Percentiles rank a stretch among this genome's conserved stretches.
Evolutionary conservation across 2,113 vertebrate genomes (phyloP).

Genomic region (Aix galericulata): DNA sequence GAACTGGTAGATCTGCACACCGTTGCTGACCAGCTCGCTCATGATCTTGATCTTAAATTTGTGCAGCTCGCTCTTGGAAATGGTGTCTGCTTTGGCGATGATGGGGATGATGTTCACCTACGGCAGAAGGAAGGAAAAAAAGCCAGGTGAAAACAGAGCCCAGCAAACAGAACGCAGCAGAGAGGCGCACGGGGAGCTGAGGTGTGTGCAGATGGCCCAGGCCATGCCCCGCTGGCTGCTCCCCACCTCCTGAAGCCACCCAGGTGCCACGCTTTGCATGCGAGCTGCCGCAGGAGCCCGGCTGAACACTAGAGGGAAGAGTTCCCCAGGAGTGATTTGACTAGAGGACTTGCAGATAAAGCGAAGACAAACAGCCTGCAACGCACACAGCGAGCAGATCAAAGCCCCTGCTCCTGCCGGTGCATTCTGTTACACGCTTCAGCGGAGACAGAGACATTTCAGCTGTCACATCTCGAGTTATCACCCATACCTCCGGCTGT

Average conservation of each 20-base stretch:
- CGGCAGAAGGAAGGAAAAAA: background rate
- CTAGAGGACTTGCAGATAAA: background rate
- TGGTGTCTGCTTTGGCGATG: constrained; percentile 97
- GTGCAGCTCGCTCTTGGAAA: constrained; percentile 97
- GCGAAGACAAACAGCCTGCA: background rate
- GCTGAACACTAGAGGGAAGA: constrained; percentile 59
- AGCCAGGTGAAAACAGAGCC: background rate
- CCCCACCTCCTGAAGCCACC: background rate
- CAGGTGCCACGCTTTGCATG: accelerated
- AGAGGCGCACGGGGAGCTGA: background rate
- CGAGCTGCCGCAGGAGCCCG: background rate
- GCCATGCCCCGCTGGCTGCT: background rate
- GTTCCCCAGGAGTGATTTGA: background rate
- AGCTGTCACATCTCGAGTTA: background rate
- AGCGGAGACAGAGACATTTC: background rate
- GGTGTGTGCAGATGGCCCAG: accelerated
- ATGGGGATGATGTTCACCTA: constrained; percentile 98
- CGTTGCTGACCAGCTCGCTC: constrained; percentile 98
- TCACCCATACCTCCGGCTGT: background rate
- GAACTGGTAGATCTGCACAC: constrained; percentile 98
- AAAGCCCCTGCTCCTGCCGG: background rate
- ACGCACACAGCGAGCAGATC: background rate
- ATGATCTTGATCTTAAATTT: constrained; percentile 99
- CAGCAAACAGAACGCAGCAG: background rate
- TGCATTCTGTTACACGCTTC: accelerated